A percentile compares a stretch with the other conserved stretches of the same genome.
Evolutionary conservation across 2,113 vertebrate species (phyloP).

Genomic region (Tragelaphus strepsiceros): DNA sequence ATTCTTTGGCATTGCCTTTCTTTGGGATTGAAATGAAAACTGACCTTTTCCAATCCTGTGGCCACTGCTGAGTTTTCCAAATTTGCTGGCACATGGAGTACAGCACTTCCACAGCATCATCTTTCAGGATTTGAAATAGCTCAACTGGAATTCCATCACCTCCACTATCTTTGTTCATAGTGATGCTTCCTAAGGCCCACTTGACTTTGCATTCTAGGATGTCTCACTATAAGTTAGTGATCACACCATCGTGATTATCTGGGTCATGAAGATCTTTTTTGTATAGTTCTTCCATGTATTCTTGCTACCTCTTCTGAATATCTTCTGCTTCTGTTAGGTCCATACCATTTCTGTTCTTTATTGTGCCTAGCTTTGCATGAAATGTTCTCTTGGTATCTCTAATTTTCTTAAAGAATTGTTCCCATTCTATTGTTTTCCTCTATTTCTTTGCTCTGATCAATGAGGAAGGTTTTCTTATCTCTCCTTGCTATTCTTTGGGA

Average conservation of each 20-base stretch:
- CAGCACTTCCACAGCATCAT: background rate
- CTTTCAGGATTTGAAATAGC: background rate
- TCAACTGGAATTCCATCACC: background rate
- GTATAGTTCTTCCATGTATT: background rate
- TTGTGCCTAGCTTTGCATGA: background rate
- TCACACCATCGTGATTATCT: fast-evolving
- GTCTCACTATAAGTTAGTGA: background rate
- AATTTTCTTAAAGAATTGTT: background rate
- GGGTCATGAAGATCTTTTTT: background rate
- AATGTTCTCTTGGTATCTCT: background rate
- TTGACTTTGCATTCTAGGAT: background rate
- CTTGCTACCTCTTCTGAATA: background rate
- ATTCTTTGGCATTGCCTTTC: background rate
- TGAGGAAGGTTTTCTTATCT: background rate
- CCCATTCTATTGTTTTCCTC: background rate
- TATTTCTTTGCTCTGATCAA: background rate
- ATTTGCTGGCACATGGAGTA: background rate
- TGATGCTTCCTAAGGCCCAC: background rate
- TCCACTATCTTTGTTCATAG: background rate
- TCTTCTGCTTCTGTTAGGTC: background rate
- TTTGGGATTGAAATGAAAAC: background rate
- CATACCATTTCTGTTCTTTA: background rate
- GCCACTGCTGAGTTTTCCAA: background rate
- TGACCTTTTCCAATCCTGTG: background rate
- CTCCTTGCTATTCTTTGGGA: background rate